These are phyloP conservation scores for Clavelina lepadiformis DNA, from an alignment of 23 tunicate species.

Conservation along the genomic window DNA sequence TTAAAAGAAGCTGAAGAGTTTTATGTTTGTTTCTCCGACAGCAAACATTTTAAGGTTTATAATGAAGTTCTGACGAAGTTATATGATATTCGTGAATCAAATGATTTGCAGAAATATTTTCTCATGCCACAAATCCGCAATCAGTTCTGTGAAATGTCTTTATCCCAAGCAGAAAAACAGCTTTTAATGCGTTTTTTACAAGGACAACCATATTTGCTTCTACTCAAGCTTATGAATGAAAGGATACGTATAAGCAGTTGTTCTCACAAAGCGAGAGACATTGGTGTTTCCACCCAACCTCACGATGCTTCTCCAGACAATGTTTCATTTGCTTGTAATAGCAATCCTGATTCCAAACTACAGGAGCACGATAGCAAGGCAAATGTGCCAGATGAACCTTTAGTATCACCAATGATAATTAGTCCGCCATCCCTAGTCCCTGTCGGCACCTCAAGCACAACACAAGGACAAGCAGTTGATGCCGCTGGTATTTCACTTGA, in stretches of 20 bases:
- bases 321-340: too few species aligned
- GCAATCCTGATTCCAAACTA: too few species aligned
- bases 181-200: constrained; percentile 15
- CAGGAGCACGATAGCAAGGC: too few species aligned
- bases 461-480: neutral
- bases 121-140: constrained; percentile 13
- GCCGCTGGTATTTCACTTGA: neutral
- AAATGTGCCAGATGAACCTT: too few species aligned
- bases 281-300: too few species aligned
- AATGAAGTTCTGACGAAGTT: neutral
- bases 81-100: constrained; percentile 3
- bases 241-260: too few species aligned
- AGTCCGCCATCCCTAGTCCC: neutral
- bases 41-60: neutral
- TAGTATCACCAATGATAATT: constrained; percentile 1
- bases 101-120: constrained; percentile 1
- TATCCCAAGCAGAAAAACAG: constrained; percentile 5
- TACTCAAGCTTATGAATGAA: constrained; percentile 46
- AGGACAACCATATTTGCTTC: constrained; percentile 20
- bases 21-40: constrained; percentile 4
- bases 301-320: too few species aligned
- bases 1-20: constrained; percentile 23
- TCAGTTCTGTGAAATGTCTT: constrained; percentile 9
- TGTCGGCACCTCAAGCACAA: neutral
- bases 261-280: too few species aligned